Conservation (phyloP, 2,797 vertebrate species). For the Lithobates sylvaticus region DNA sequence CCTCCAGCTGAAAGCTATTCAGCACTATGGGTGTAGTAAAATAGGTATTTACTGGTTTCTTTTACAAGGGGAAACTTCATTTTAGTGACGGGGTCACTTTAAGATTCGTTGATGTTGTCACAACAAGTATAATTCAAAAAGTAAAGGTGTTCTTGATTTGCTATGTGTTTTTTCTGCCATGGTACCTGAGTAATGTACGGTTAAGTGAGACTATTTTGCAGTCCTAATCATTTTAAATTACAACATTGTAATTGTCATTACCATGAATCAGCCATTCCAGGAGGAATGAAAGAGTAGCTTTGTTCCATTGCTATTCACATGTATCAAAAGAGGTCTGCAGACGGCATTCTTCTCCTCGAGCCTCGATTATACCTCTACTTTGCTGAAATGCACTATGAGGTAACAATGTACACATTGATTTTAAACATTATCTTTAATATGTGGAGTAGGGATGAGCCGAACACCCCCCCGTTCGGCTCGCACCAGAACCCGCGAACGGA, state of each 20-base stretch:
- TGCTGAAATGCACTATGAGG: slow-evolving; percentile 14
- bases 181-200: not conserved
- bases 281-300: slow-evolving; percentile 45
- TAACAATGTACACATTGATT: slow-evolving; percentile 38
- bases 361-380: slow-evolving; percentile 21
- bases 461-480: too few relatives aligned
- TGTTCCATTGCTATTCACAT: slow-evolving; percentile 35
- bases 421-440: slow-evolving; percentile 7
- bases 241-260: slow-evolving; percentile 45
- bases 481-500: too few relatives aligned
- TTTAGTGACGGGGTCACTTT: not conserved
- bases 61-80: not conserved
- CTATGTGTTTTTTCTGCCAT: not conserved
- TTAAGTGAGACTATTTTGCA: not conserved
- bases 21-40: too few relatives aligned
- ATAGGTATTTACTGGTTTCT: not conserved
- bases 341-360: slow-evolving; percentile 9
- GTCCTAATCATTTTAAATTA: slow-evolving; percentile 44
- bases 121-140: not conserved
- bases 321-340: slow-evolving; percentile 6
- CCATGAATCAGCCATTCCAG: slow-evolving; percentile 12
- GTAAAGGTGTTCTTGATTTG: too few relatives aligned
- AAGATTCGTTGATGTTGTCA: not conserved
- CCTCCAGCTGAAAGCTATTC: not conserved
- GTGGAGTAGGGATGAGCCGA: too few relatives aligned